These are phyloP conservation scores for Drosophila fuyamai DNA, from an alignment of 1,140 invertebrate genomes.

Conservation along the genomic window DNA sequence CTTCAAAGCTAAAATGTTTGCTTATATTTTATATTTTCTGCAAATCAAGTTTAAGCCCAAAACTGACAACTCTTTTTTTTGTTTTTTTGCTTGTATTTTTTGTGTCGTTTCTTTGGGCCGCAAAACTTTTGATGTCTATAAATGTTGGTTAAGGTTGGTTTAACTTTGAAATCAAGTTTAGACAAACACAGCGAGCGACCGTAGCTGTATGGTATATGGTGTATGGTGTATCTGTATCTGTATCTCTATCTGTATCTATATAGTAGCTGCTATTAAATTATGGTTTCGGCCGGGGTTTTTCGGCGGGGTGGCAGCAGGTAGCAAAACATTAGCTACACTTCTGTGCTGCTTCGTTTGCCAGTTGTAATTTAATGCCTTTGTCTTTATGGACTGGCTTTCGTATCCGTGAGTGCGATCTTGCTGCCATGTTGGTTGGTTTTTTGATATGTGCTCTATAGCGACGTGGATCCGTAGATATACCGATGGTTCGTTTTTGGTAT, in stretches of 20 bases:
- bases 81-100: conserved; percentile 37
- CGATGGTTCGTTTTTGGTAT: conserved; percentile 54
- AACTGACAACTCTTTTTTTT: conserved; percentile 42
- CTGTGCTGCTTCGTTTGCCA: conserved; percentile 29
- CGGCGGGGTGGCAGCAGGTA: conserved; percentile 8
- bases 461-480: conserved; percentile 5
- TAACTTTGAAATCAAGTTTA: conserved; percentile 82
- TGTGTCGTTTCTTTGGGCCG: conserved; percentile 48
- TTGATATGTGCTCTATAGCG: conserved; percentile 19
- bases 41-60: conserved; percentile 77
- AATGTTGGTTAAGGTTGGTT: conserved; percentile 81
- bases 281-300: conserved; percentile 24
- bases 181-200: conserved; percentile 26
- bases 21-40: conserved; percentile 32
- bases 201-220: neutral
- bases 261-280: conserved; percentile 41
- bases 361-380: conserved; percentile 75
- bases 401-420: conserved; percentile 58
- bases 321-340: conserved; percentile 50
- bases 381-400: conserved; percentile 54
- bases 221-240: no score
- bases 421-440: conserved; percentile 31
- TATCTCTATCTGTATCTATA: no score
- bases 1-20: conserved; percentile 53
- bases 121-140: conserved; percentile 71